Evolutionary conservation across 2,113 vertebrate genomes (phyloP).

Genomic region (Pterocles orientalis): DNA sequence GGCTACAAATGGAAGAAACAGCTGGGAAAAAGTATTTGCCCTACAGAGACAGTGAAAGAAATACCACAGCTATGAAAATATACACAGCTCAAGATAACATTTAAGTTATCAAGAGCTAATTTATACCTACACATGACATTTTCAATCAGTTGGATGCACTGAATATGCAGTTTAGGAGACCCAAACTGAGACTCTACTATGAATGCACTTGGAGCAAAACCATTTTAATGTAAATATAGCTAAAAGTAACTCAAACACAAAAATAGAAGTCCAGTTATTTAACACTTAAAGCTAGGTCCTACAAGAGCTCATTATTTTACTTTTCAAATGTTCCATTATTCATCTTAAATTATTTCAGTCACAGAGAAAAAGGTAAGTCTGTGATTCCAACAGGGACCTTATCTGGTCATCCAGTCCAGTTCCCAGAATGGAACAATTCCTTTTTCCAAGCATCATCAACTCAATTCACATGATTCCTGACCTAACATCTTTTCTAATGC

Average conservation of each 20-base stretch:
- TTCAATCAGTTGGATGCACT: background rate
- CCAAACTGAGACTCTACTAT: background rate
- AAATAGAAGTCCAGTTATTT: background rate
- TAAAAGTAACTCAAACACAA: background rate
- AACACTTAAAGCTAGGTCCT: background rate
- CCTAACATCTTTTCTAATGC: background rate
- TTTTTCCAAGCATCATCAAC: background rate
- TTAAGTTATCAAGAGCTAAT: background rate
- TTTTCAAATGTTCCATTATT: background rate
- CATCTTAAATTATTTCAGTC: background rate
- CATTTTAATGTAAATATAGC: background rate
- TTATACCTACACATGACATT: background rate
- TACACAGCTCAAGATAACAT: background rate
- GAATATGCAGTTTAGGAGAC: background rate
- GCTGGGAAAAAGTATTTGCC: background rate
- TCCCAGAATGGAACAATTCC: background rate
- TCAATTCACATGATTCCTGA: background rate
- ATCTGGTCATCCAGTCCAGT: background rate
- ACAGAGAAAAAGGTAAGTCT: background rate
- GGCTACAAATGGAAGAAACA: background rate
- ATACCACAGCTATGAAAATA: background rate
- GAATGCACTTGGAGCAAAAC: background rate
- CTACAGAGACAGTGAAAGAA: background rate
- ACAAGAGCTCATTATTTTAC: background rate
- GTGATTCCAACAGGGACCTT: background rate